Evolutionary conservation across 2,888 invertebrate species (phyloP), one percentile per base, ranked within the genome.

Genomic region (Lampropteryx suffumata): DNA sequence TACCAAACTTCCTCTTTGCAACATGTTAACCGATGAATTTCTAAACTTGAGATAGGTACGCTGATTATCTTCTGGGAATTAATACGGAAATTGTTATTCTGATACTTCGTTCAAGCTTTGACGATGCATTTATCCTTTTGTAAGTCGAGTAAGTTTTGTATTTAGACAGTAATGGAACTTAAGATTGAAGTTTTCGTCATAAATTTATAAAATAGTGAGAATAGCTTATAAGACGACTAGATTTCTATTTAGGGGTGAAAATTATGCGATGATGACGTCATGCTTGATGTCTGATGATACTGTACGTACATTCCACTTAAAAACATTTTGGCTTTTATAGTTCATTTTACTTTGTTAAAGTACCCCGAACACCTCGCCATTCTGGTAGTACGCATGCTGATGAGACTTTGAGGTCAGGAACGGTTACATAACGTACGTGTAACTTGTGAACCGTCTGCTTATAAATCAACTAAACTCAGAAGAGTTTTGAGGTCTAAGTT

Each of bases 401-500:
- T 84, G 81, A 84, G 79, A 71, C 69, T 71, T 69, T 73, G 78
- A 79, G 84, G 82, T 84, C 79, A 81, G 76, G 66, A 79, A 78
- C 76, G 78, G 79, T 79, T 81, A 80, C 71, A 74, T 74, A 72
- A 72, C 68, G 70, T 79, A 76, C 74, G 74, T 71, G 71, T 64
- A 82, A 74, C 74, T 71, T 78, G 80, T 79, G 79, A 82, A 81
- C 76, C 73, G 68, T 71, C 72, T 80, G 74, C 72, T 73, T 71
- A 84, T 87, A 84, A 85, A 84, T 86, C 84, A 85, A 82, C 77
- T 77, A 74, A 55, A 59, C 76, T 72, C 71, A 67, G 71, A 72
- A 69, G 66, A 69, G 73, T 69, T 21, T 11, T 64, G 47, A 40
- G 50, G 57, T 49, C 21, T 44, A 71, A 72, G 67, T 59, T 28